These are phyloP conservation scores for Proisotoma minuta DNA, from an alignment of 2,888 invertebrate species.

Conservation along the genomic window DNA sequence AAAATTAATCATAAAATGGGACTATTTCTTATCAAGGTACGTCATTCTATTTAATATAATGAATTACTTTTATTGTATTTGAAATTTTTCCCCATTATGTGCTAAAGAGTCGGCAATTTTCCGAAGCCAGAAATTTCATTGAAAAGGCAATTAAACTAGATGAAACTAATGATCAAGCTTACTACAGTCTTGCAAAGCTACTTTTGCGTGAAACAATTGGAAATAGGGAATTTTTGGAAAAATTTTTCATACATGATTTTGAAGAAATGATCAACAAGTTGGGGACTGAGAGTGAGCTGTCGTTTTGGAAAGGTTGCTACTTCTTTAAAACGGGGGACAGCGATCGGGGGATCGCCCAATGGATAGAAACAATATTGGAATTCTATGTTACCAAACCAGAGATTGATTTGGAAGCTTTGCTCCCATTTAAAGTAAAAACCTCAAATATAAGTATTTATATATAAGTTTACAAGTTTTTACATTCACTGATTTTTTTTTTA, in stretches of 20 bases:
- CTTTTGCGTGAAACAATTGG: background rate
- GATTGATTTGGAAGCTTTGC: conserved; percentile 1
- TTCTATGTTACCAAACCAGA: conserved; percentile 10
- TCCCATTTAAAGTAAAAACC: conserved; percentile 7
- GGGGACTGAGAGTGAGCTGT: background rate
- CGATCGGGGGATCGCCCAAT: background rate
- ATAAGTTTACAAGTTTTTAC: too few relatives aligned
- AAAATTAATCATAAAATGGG: conserved; percentile 9
- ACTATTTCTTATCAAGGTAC: conserved; percentile 1
- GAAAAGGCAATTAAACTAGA: background rate
- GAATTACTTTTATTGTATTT: background rate
- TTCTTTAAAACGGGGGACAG: conserved; percentile 1
- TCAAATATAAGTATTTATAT: too few relatives aligned
- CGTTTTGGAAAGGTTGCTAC: conserved; percentile 10
- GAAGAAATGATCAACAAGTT: background rate
- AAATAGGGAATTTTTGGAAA: background rate
- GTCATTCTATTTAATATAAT: background rate
- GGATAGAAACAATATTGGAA: conserved; percentile 10
- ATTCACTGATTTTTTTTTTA: too few relatives aligned
- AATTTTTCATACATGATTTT: background rate
- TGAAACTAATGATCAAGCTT: background rate
- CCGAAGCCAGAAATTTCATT: background rate
- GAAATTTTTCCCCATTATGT: background rate
- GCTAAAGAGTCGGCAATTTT: conserved; percentile 6
- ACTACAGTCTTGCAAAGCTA: conserved; percentile 8